Base-by-base conservation (phyloP, 2,113 vertebrate species). In the Alethe diademata region DNA sequence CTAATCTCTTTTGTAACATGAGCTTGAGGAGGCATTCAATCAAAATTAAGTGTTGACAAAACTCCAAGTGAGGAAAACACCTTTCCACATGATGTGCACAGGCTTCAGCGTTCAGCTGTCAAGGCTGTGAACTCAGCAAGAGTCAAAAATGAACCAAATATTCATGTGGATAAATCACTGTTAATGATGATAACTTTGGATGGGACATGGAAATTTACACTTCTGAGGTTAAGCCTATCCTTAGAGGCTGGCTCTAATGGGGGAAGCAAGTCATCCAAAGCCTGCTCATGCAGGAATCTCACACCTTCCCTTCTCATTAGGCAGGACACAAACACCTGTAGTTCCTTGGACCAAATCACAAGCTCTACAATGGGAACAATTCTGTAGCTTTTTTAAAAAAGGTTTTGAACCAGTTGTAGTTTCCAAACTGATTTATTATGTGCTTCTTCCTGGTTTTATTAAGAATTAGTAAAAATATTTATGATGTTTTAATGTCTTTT, bases 391-490 rank as follows among this genome's bases (percentile, higher is more conserved):
- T 81, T 57, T 14, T 0, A 19, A 60, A 29, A 40, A 31, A 19
- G 13, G 11, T 64, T 91, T 58, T 92, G 9, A n/a, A 96, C 51
- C 56, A 94, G 58, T 5, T 96, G 74, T 95, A 80, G 82, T 91
- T 97, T 96, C 78, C 96, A 93, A 97, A 94, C 71, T 90, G 84
- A 95, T 96, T 96, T 97, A 96, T 96, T 97, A 94, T 83, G 71
- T 91, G 81, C 25, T 93, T 90, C 80, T 92, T 95, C 87, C 82
- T 96, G 66, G 54, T 92, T 84, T 90, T 94, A 97, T 87, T 95
- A 96, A 93, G 74, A 96, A 91, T 90, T 96, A 97, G 48, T 79
- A 92, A 94, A 78, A 71, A 83, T 96, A 94, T 95, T 94, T 96
- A 93, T 72, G 38, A 87, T 69, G 36, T 43, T 78, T 95, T 96